A percentile compares a stretch with the other conserved stretches of the same genome.
Evolutionary conservation across 2,113 vertebrate species (phyloP).

Genomic region (Proteles cristata): DNA sequence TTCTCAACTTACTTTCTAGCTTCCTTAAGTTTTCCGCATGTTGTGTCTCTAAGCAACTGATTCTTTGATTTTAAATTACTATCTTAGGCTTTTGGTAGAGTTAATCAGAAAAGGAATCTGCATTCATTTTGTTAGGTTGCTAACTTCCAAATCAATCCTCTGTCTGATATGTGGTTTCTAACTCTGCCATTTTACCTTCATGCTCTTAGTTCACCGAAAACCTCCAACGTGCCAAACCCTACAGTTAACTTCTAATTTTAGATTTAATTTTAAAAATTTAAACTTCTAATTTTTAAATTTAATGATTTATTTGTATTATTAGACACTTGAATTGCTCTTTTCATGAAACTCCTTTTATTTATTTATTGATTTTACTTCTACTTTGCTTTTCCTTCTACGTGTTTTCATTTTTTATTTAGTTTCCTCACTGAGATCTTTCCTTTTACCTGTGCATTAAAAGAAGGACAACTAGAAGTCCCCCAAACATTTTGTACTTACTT

Average conservation of each 20-base stretch:
- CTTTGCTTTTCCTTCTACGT: neutral
- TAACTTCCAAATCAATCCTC: neutral
- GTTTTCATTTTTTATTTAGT: neutral
- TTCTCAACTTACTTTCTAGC: neutral
- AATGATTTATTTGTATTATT: neutral
- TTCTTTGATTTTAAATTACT: neutral
- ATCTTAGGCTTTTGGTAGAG: neutral
- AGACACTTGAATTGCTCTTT: neutral
- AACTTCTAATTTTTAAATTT: neutral
- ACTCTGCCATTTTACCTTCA: neutral
- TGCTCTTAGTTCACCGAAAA: neutral
- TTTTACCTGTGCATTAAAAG: neutral
- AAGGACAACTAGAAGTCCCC: neutral
- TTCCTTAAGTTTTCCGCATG: neutral
- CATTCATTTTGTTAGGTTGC: neutral
- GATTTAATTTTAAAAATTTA: too few relatives aligned
- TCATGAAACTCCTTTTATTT: neutral
- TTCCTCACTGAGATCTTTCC: neutral
- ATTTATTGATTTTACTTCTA: neutral
- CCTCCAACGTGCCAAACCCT: neutral
- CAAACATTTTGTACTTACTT: neutral
- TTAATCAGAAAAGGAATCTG: neutral
- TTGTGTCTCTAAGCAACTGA: neutral
- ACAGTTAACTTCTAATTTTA: neutral
- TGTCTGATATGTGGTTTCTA: neutral